Conservation (phyloP, 2,888 invertebrate genomes). For the Tiliacea aurago region DNA sequence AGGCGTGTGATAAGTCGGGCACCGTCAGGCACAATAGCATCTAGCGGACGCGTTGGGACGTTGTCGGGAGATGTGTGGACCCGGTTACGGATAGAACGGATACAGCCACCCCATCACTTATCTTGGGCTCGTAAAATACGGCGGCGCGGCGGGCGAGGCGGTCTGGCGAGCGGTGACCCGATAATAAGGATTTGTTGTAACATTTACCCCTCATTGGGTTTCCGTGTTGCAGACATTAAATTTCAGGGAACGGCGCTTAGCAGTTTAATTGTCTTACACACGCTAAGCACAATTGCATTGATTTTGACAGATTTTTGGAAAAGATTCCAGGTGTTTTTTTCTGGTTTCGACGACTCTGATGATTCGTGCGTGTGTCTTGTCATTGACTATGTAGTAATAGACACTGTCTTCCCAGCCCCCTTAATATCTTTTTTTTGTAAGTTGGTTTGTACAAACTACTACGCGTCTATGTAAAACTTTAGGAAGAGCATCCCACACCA, state of each 20-base stretch:
- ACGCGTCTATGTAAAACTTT: background rate
- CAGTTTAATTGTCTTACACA: slow-evolving; percentile 11
- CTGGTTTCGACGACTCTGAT: background rate
- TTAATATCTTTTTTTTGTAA: background rate
- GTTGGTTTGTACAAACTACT: no score
- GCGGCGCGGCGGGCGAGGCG: slow-evolving; percentile 16
- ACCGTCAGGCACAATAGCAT: slow-evolving; percentile 24
- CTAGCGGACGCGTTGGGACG: slow-evolving; percentile 25
- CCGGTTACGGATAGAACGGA: slow-evolving; percentile 39
- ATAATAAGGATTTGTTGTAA: slow-evolving; percentile 48
- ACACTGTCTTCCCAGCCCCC: no score
- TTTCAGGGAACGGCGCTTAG: slow-evolving; percentile 12
- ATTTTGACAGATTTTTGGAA: background rate
- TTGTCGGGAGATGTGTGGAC: slow-evolving; percentile 34
- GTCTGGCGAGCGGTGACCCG: slow-evolving; percentile 23
- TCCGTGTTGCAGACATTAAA: slow-evolving; percentile 36
- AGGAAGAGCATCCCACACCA: background rate
- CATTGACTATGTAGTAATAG: background rate
- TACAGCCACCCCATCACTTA: slow-evolving; percentile 46
- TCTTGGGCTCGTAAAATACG: slow-evolving; percentile 47
- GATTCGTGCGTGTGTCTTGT: background rate
- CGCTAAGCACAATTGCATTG: background rate
- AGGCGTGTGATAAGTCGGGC: slow-evolving; percentile 21
- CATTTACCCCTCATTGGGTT: slow-evolving; percentile 45
- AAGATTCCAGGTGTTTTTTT: background rate